Base-by-base conservation (phyloP, 2,888 invertebrate genomes). In the Apeira syringaria region DNA sequence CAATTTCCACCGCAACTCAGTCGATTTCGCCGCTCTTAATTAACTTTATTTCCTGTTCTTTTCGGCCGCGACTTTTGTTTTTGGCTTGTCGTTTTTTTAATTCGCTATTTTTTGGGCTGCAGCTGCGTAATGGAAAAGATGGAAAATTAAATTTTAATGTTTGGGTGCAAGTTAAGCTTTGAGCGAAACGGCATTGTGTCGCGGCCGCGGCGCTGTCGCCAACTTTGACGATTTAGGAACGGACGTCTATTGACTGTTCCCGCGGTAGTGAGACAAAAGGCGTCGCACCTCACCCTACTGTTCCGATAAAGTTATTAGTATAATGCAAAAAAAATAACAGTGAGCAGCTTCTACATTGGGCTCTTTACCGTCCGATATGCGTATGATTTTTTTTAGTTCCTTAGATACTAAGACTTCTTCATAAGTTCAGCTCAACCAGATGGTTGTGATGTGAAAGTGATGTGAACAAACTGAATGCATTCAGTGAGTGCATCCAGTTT, bases 21-120 rank as follows among this genome's bases (percentile, higher is more conserved):
- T 87, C 88, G 88, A 88, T 89, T 89, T 87, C 83, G 81, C 83
- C 78, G 86, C 88, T 87, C 85, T 88, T 89, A 89, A 89, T 89
- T 89, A 89, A 89, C 88, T 89, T 88, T 87, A 88, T 87, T 89
- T 88, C 88, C 87, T 85, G 85, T 87, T 85, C 88, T 86, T 81
- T 79, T 77, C 78, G 75, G 74, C 77, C 76, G 74, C 77, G 79
- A 82, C 84, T 86, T 88, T 88, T 87, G 82, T 87, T 88, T 88
- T 85, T 80, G 74, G 72, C 76, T 81, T 73, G 76, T 80, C 72
- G 70, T 53, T 49, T 60, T 82, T 80, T 85, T 85, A 71, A 84
- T 86, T 82, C 68, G 74, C 80, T 81, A 81, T 87, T 87, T 88
- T 86, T 87, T 86, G 88, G n/a, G 87, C 87, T 88, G 86, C 82